phyloP scores from a whole-genome alignment of 2,888 invertebrate species.

The Macrostomum cliftonense region DNA sequence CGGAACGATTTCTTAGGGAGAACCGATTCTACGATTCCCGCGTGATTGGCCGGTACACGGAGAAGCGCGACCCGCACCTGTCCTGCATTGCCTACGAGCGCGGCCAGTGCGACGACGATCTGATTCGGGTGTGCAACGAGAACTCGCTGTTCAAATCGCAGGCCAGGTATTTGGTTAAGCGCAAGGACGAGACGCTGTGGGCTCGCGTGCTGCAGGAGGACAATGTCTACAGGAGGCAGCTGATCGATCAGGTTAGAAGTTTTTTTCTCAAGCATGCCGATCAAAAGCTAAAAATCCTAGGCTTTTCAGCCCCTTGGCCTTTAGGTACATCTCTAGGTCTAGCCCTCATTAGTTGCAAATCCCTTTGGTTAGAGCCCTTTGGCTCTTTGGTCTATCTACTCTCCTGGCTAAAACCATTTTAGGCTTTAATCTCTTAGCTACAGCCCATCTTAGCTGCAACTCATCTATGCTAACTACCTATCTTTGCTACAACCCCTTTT shows the following conservation, averaged over 20 bases:
- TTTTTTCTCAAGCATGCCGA: too few relatives aligned
- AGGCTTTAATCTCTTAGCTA: too few relatives aligned
- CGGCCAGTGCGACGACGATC: slow-evolving; percentile 86
- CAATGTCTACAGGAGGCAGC: slow-evolving; percentile 76
- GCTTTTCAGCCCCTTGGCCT: too few relatives aligned
- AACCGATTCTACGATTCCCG: slow-evolving; percentile 77
- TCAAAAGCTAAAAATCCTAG: too few relatives aligned
- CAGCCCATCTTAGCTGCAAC: too few relatives aligned
- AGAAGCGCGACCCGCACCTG: slow-evolving; percentile 94
- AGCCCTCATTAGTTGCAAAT: too few relatives aligned
- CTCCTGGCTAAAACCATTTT: too few relatives aligned
- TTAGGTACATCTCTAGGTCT: too few relatives aligned
- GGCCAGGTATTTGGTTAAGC: slow-evolving; percentile 80
- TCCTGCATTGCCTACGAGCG: slow-evolving; percentile 97
- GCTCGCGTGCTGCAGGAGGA: slow-evolving; percentile 73
- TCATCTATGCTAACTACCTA: too few relatives aligned
- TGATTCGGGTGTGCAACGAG: slow-evolving; percentile 79
- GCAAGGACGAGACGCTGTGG: slow-evolving; percentile 87
- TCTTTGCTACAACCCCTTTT: too few relatives aligned
- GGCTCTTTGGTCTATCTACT: too few relatives aligned
- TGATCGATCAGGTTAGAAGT: slow-evolving; percentile 73
- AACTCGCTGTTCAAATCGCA: slow-evolving; percentile 97
- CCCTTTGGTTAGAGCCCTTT: too few relatives aligned
- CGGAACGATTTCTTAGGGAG: slow-evolving; percentile 65
- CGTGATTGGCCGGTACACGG: slow-evolving; percentile 82